Evolutionary conservation across 2,113 vertebrate species (phyloP).

Genomic region (Chrysemys picta): DNA sequence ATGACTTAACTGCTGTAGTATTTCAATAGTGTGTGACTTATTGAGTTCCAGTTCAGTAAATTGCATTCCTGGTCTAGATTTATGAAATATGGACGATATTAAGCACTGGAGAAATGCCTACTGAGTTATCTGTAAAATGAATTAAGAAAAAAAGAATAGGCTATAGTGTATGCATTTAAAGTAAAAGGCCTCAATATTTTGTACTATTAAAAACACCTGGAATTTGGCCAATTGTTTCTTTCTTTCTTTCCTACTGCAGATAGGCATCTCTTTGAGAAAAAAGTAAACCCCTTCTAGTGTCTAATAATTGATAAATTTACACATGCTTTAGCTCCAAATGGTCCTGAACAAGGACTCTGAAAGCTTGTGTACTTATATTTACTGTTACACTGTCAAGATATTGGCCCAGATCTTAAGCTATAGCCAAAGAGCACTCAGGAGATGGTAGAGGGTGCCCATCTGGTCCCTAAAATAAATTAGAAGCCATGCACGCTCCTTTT

Average conservation of each 20-base stretch:
- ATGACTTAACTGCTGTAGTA: neutral
- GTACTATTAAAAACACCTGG: neutral
- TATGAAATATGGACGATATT: neutral
- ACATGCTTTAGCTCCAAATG: neutral
- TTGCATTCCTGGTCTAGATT: neutral
- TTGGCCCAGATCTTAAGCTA: neutral
- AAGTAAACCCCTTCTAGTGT: neutral
- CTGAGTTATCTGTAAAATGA: neutral
- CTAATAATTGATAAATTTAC: neutral
- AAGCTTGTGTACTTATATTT: neutral
- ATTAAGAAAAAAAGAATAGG: neutral
- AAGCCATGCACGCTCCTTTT: rapidly evolving
- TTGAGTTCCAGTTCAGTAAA: conserved; percentile 25
- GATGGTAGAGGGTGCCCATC: rapidly evolving
- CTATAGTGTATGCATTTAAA: neutral
- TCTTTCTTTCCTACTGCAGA: neutral
- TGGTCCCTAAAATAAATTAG: neutral
- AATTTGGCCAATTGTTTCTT: neutral
- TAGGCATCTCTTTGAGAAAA: neutral
- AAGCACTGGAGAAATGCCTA: neutral
- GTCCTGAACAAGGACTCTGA: neutral
- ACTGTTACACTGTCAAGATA: neutral
- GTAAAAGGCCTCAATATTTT: neutral
- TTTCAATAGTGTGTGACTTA: conserved; percentile 18
- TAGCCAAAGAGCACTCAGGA: neutral